These are phyloP conservation scores for Brachionus asplanchnoidis DNA, from an alignment of 1,140 invertebrate genomes.

Conservation along the genomic window DNA sequence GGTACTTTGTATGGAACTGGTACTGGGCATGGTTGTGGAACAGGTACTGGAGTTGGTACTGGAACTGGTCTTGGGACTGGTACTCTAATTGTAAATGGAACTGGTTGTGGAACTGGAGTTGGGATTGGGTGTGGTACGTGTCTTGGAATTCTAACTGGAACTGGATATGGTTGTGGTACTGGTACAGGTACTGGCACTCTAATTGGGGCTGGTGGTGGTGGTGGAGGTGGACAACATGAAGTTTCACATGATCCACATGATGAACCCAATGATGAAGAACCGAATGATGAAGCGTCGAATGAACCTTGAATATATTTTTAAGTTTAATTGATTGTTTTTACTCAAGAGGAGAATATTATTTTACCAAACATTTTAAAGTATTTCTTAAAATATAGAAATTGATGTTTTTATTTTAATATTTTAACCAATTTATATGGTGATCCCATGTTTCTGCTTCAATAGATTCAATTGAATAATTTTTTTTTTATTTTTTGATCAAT, in stretches of 20 bases:
- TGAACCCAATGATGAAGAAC: neutral
- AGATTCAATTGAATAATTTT: neutral
- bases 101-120: neutral
- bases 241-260: neutral
- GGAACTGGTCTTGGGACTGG: neutral
- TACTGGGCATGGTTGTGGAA: neutral
- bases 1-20: neutral
- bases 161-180: neutral
- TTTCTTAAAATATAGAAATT: neutral
- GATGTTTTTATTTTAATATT: neutral
- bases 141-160: neutral
- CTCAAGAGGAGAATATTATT: neutral
- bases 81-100: neutral
- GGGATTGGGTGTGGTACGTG: neutral
- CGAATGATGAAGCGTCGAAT: neutral
- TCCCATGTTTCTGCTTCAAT: neutral
- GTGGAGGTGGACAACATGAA: neutral
- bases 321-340: too few species aligned
- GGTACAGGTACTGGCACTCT: neutral
- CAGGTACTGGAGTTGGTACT: neutral
- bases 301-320: too few species aligned
- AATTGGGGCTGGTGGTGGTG: neutral
- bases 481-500: neutral
- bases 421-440: neutral
- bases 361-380: neutral